Percentiles rank a stretch among this genome's conserved stretches.
Evolutionary conservation across 2,888 invertebrate genomes (phyloP).

Genomic region (Abrostola tripartita): DNA sequence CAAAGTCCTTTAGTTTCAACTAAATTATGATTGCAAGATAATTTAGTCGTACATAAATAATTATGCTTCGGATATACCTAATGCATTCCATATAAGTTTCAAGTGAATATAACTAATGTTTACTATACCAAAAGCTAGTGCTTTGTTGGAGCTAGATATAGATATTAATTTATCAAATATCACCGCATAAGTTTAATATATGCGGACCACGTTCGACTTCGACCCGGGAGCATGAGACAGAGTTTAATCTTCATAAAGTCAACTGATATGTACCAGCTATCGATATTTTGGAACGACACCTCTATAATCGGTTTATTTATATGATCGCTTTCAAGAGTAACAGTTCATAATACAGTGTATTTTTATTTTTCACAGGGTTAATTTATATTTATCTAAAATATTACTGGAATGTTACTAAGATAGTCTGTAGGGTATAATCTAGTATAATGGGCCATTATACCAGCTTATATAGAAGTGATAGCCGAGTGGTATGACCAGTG

Average conservation of each 20-base stretch:
- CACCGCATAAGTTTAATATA: constrained; percentile 42
- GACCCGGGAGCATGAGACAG: constrained; percentile 19
- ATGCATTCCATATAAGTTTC: constrained; percentile 8
- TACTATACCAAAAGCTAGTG: background rate
- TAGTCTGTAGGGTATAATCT: no score
- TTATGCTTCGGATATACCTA: no score
- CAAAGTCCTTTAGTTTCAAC: no score
- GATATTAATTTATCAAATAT: constrained; percentile 36
- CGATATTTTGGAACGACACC: constrained; percentile 23
- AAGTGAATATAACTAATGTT: constrained; percentile 4
- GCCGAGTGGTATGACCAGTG: no score
- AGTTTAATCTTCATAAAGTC: constrained; percentile 51
- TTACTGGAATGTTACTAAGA: no score
- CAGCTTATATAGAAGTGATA: no score
- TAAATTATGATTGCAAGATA: no score
- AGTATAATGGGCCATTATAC: no score
- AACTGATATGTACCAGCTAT: constrained; percentile 30
- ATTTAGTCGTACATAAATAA: no score
- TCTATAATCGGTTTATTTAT: constrained; percentile 18
- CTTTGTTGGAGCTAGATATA: background rate
- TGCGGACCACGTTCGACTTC: constrained; percentile 18
- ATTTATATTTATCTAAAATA: constrained; percentile 2
- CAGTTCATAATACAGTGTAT: background rate
- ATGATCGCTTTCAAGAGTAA: constrained; percentile 13
- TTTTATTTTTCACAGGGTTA: constrained; percentile 9